These are phyloP conservation scores for Nemoura dubitans DNA, from an alignment of 2,888 invertebrate genomes.

Conservation along the genomic window DNA sequence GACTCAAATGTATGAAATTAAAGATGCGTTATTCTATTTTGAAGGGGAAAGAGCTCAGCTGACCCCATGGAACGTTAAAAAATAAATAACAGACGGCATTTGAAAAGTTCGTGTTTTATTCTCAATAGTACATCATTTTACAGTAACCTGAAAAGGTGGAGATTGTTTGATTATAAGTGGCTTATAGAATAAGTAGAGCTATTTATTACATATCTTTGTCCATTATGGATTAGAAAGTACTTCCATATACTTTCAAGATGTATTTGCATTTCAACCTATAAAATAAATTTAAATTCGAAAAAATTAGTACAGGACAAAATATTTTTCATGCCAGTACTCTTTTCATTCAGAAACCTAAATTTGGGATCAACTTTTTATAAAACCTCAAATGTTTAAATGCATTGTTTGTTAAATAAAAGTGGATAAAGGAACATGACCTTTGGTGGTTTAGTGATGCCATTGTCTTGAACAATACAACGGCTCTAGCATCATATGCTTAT, in stretches of 20 bases:
- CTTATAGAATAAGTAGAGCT: not conserved
- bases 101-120: not conserved
- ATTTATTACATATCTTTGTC: not conserved
- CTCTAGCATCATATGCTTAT: constrained; percentile 9
- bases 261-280: not conserved
- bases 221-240: not conserved
- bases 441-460: not conserved
- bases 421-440: constrained; percentile 12
- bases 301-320: not conserved
- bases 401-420: constrained; percentile 12
- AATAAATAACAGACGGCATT: too few relatives aligned
- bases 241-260: not conserved
- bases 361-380: not conserved
- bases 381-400: constrained; percentile 7
- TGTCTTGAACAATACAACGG: not conserved
- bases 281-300: not conserved
- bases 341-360: not conserved
- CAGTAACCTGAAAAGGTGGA: not conserved
- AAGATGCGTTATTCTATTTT: too few relatives aligned
- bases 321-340: not conserved
- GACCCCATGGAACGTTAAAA: too few relatives aligned
- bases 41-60: too few relatives aligned
- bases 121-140: not conserved
- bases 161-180: not conserved
- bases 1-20: too few relatives aligned